Percentiles rank a stretch among this genome's conserved stretches.
Evolutionary conservation across 2,797 vertebrate genomes (phyloP).

Genomic region (Discoglossus pictus): DNA sequence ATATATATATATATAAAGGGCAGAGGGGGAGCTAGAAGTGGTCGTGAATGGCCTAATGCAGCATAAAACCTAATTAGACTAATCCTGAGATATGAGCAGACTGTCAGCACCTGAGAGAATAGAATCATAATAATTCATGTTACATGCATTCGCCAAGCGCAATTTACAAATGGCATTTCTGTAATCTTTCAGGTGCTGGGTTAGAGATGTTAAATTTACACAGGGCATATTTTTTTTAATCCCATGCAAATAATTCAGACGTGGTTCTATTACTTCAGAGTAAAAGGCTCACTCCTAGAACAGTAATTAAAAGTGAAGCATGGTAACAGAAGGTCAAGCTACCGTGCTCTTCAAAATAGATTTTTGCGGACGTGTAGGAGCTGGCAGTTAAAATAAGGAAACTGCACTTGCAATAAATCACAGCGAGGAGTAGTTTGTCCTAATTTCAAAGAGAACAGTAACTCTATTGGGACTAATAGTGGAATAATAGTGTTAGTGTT

Average conservation of each 20-base stretch:
- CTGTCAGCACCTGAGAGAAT: not conserved
- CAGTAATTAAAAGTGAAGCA: slow-evolving; percentile 41
- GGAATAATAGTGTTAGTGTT: no score
- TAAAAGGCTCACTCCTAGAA: slow-evolving; percentile 31
- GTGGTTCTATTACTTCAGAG: slow-evolving; percentile 17
- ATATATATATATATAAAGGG: no score
- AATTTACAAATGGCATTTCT: not conserved
- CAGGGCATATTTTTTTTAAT: slow-evolving; percentile 1
- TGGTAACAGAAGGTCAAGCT: slow-evolving; percentile 30
- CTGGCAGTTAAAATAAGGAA: slow-evolving; percentile 21
- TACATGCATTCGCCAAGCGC: not conserved
- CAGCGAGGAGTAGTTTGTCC: no score
- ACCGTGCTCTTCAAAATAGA: slow-evolving; percentile 26
- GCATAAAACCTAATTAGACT: no score
- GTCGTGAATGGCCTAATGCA: no score
- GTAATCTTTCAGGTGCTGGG: not conserved
- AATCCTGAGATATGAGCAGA: no score
- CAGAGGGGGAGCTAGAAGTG: no score
- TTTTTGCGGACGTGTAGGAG: slow-evolving; percentile 16
- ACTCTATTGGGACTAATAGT: no score
- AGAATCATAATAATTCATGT: not conserved
- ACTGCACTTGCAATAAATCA: slow-evolving; percentile 4
- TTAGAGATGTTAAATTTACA: not conserved
- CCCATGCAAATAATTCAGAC: slow-evolving; percentile 21
- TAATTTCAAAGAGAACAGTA: no score